Evolutionary conservation across 2,113 vertebrate genomes (phyloP).

Genomic region (Tyrannus savana): DNA sequence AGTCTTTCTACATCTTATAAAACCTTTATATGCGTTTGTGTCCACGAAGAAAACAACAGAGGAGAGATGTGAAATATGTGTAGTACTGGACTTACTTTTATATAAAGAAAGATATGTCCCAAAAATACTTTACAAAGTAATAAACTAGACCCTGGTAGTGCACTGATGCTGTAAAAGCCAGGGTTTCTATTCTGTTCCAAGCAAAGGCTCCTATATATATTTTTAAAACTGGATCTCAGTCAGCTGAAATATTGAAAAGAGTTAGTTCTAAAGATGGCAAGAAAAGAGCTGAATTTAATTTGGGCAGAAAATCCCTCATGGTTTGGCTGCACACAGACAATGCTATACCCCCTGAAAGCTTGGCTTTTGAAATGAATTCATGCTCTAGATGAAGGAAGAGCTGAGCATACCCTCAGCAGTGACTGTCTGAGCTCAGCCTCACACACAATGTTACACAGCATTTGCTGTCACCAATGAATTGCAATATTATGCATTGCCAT

Average conservation of each 20-base stretch:
- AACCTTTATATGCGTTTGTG: background rate
- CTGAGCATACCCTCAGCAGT: background rate
- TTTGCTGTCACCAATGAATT: background rate
- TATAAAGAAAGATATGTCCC: background rate
- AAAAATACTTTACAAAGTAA: background rate
- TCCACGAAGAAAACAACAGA: background rate
- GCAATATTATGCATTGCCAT: background rate
- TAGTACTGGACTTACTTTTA: background rate
- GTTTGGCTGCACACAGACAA: conserved; percentile 20
- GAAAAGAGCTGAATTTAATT: conserved; percentile 12
- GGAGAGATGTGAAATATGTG: background rate
- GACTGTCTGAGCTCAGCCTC: background rate
- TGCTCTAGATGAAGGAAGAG: background rate
- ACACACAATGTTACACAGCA: background rate
- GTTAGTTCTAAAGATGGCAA: background rate
- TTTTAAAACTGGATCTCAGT: conserved; percentile 9
- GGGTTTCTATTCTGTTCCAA: background rate
- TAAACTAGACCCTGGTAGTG: background rate
- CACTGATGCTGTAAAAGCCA: background rate
- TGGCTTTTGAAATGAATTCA: background rate
- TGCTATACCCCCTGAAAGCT: background rate
- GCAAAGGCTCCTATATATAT: background rate
- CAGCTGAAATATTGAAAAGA: conserved; percentile 10
- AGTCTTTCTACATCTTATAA: background rate
- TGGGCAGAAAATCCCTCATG: background rate